Conservation (phyloP, 1,140 invertebrate species). For the Euwallacea fornicatus region DNA sequence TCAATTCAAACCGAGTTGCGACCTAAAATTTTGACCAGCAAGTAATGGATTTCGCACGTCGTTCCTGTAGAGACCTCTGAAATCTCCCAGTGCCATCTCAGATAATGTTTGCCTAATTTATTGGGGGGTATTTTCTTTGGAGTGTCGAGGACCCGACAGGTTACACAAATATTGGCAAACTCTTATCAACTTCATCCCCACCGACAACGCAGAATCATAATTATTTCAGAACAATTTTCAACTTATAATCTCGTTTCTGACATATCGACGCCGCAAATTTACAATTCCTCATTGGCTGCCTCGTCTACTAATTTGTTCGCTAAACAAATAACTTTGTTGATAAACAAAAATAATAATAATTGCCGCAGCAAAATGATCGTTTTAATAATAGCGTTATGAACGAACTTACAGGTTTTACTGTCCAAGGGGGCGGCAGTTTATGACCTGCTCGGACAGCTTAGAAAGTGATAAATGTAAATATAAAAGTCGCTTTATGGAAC, state of each 20-base stretch:
- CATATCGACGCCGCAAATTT: no score
- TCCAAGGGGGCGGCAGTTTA: no score
- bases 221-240: no score
- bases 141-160: constrained; percentile 15
- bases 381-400: no score
- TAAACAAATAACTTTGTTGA: no score
- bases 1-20: neutral
- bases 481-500: neutral
- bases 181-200: neutral
- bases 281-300: no score
- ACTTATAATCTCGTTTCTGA: no score
- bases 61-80: neutral
- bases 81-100: constrained; percentile 21
- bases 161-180: constrained; percentile 21
- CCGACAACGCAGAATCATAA: neutral
- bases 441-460: neutral
- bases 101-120: constrained; percentile 33
- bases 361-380: no score
- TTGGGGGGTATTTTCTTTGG: constrained; percentile 28
- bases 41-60: neutral
- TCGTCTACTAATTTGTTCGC: no score
- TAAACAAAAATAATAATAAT: no score
- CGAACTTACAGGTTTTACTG: no score
- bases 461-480: neutral
- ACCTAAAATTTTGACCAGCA: neutral